Conservation (phyloP, 2,113 vertebrate genomes). For the Dasyornis broadbenti region DNA sequence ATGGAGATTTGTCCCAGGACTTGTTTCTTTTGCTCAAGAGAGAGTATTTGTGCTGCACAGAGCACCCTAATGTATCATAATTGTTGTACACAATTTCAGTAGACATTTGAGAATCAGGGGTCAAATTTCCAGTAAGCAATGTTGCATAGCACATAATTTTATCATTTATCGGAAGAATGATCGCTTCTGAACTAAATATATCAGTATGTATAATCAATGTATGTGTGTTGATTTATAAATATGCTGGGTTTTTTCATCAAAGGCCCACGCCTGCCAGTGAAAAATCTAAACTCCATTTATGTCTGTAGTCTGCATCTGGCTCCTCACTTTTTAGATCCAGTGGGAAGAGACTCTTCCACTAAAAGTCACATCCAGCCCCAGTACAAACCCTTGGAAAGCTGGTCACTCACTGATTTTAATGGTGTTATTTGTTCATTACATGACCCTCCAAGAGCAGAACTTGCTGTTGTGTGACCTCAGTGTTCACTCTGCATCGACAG, state of each 20-base stretch:
- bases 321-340: background rate
- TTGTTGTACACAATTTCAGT: conserved; percentile 32
- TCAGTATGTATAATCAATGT: background rate
- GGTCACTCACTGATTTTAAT: background rate
- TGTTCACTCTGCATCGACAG: conserved; percentile 32
- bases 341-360: background rate
- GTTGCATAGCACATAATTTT: background rate
- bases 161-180: conserved; percentile 57
- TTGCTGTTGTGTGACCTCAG: conserved; percentile 23
- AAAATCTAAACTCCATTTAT: background rate
- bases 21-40: background rate
- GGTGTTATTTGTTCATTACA: background rate
- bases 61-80: background rate
- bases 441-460: background rate
- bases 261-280: background rate
- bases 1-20: background rate
- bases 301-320: background rate
- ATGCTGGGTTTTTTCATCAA: background rate
- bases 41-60: background rate
- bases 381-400: background rate
- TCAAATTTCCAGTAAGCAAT: conserved; percentile 20
- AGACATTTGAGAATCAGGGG: conserved; percentile 24
- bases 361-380: background rate
- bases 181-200: background rate
- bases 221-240: background rate